Conservation (phyloP, 2,113 vertebrate genomes). For the Scortum barcoo region DNA sequence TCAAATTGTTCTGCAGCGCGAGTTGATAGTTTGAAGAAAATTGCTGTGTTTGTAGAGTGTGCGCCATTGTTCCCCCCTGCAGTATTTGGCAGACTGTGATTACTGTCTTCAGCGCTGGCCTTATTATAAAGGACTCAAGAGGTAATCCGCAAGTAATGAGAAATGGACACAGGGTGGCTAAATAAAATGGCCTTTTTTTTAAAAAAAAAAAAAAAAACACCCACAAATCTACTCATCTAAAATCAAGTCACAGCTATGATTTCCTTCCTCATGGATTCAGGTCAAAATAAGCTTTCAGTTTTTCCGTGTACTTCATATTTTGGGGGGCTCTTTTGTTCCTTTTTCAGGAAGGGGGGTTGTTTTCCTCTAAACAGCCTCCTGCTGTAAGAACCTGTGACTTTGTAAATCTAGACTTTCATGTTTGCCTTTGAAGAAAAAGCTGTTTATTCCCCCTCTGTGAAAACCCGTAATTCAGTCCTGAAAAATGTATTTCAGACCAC, state of each 20-base stretch:
- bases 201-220: no score
- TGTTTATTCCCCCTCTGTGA: conserved; percentile 15
- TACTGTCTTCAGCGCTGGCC: conserved; percentile 38
- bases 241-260: conserved; percentile 42
- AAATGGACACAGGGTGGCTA: conserved; percentile 57
- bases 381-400: conserved; percentile 16
- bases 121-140: conserved; percentile 61
- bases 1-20: conserved; percentile 5
- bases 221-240: conserved; percentile 38
- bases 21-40: conserved; percentile 28
- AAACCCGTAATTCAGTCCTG: background rate
- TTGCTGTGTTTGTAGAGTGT: conserved; percentile 22
- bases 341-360: background rate
- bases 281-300: conserved; percentile 7
- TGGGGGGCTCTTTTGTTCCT: background rate
- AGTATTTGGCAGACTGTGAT: conserved; percentile 53
- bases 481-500: conserved; percentile 10
- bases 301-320: background rate
- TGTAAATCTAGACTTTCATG: conserved; percentile 37
- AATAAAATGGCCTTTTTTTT: conserved; percentile 57
- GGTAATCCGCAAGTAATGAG: conserved; percentile 72
- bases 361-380: background rate
- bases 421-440: conserved; percentile 48
- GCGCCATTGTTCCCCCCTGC: conserved; percentile 12
- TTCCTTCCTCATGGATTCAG: conserved; percentile 26